Percentiles rank a stretch among this genome's conserved stretches.
Evolutionary conservation across 2,797 vertebrate genomes (phyloP).

Genomic region (Phalloptychus januarius): DNA sequence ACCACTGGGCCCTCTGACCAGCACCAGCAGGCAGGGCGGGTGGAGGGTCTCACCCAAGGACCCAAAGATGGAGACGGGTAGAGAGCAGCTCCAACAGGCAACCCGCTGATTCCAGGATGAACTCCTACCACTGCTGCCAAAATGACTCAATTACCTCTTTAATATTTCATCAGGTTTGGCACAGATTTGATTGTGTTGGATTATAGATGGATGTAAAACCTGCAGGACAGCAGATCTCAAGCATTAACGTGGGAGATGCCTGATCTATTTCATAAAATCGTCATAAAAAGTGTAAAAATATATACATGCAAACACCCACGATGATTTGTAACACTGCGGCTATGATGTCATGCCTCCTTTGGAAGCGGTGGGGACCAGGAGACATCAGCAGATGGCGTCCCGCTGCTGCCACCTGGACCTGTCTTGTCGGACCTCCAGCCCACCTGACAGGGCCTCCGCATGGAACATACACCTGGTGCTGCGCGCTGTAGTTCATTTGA

Average conservation of each 20-base stretch:
- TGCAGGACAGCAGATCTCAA: too few species aligned
- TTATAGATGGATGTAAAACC: too few species aligned
- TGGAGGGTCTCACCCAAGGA: too few species aligned
- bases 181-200: not conserved
- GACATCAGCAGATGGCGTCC: constrained; percentile 45
- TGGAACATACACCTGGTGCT: constrained; percentile 60
- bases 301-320: not conserved
- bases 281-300: not conserved
- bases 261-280: not conserved
- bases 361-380: constrained; percentile 13
- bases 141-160: too few species aligned
- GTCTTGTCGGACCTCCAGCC: constrained; percentile 32
- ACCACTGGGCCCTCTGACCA: too few species aligned
- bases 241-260: too few species aligned
- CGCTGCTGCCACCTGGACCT: constrained; percentile 64
- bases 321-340: not conserved
- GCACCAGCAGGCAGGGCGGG: too few species aligned
- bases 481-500: constrained; percentile 37
- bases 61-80: too few species aligned
- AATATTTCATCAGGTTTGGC: too few species aligned
- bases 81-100: too few species aligned
- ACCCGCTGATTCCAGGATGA: too few species aligned
- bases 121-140: too few species aligned
- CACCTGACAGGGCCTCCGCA: constrained; percentile 47
- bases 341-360: constrained; percentile 21